Percentiles rank a stretch among this genome's conserved stretches.
Conservation (phyloP, 1,140 invertebrate species). For the Macrostomum lignano region DNA sequence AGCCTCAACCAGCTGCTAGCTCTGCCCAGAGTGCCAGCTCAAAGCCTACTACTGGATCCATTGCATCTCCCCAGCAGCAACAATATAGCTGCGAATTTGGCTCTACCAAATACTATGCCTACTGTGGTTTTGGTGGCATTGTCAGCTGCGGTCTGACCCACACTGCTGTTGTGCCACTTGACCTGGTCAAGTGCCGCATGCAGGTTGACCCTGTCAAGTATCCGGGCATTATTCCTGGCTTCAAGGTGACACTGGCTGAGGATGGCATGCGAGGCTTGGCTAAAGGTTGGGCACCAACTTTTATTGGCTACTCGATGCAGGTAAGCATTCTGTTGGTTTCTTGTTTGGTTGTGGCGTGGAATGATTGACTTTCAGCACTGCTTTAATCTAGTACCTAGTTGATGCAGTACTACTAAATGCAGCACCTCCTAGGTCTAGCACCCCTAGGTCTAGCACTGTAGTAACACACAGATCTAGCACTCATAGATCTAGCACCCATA, state of each 20-base stretch:
- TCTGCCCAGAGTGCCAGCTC: too few relatives aligned
- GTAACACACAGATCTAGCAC: too few relatives aligned
- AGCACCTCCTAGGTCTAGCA: too few relatives aligned
- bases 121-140: slow-evolving; percentile 75
- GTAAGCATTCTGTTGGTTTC: too few relatives aligned
- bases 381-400: too few relatives aligned
- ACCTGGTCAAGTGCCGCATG: slow-evolving; percentile 90
- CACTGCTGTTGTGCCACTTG: slow-evolving; percentile 62
- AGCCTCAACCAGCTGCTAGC: too few relatives aligned
- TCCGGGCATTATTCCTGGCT: slow-evolving; percentile 53
- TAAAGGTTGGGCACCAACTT: slow-evolving; percentile 91
- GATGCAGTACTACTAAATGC: too few relatives aligned
- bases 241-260: slow-evolving; percentile 35
- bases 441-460: too few relatives aligned
- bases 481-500: too few relatives aligned
- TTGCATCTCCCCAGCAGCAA: neutral
- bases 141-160: slow-evolving; percentile 69
- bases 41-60: too few relatives aligned
- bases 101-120: slow-evolving; percentile 57
- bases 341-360: too few relatives aligned
- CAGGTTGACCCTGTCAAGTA: slow-evolving; percentile 40
- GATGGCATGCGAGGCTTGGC: slow-evolving; percentile 58
- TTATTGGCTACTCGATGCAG: slow-evolving; percentile 87
- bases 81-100: slow-evolving; percentile 55
- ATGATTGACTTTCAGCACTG: too few relatives aligned